Evolutionary conservation across 2,797 vertebrate genomes (phyloP).

Genomic region (Hydrocynus forskahlii): DNA sequence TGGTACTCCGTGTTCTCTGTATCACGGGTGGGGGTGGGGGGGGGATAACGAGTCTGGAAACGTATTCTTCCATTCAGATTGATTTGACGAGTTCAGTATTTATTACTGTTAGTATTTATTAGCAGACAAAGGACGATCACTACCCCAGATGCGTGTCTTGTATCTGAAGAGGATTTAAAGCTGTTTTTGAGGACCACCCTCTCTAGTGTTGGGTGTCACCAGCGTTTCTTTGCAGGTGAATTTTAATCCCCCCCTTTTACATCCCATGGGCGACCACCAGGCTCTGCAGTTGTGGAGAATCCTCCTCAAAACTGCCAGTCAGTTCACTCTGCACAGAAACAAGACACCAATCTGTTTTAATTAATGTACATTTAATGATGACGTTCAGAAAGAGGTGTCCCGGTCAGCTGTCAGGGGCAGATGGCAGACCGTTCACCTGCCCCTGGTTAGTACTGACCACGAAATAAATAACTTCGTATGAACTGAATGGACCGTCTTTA

Average conservation of each 20-base stretch:
- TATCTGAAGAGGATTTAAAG: no score
- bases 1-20: no score
- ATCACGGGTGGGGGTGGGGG: no score
- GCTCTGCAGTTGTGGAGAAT: neutral
- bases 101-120: neutral
- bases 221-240: neutral
- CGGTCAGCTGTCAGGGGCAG: neutral
- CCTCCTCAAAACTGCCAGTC: neutral
- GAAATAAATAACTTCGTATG: neutral
- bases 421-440: neutral
- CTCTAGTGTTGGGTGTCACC: constrained; percentile 1
- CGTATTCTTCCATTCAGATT: no score
- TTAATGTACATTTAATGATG: neutral
- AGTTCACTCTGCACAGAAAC: neutral
- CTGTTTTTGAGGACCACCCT: neutral
- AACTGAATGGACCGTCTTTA: neutral
- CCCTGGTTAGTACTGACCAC: neutral
- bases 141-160: no score
- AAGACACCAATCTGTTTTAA: neutral
- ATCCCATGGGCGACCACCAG: neutral
- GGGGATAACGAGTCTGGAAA: no score
- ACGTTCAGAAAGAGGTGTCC: neutral
- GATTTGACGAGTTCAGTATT: no score
- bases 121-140: neutral
- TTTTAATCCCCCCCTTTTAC: neutral